These are phyloP conservation scores for Percopsis transmontana DNA, from an alignment of 2,113 vertebrate genomes.

Conservation along the genomic window DNA sequence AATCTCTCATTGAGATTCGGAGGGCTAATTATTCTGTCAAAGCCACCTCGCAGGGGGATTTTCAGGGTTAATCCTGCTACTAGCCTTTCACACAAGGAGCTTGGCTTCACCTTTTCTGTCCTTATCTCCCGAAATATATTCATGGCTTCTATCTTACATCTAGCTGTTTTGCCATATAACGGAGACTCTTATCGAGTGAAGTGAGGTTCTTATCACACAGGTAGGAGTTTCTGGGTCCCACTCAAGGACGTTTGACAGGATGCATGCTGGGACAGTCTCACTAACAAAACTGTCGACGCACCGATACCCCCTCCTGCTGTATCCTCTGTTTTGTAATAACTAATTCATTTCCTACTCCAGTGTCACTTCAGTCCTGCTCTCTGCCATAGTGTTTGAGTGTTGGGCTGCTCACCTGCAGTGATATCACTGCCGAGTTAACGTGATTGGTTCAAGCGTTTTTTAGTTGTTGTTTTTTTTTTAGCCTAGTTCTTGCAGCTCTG, in stretches of 20 bases:
- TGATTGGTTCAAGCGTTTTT: slow-evolving; percentile 39
- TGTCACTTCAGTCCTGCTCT: slow-evolving; percentile 1
- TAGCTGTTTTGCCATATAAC: too few species aligned
- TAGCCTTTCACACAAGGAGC: not conserved
- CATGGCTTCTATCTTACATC: not conserved
- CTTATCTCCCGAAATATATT: slow-evolving; percentile 21
- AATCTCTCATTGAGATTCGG: slow-evolving; percentile 71
- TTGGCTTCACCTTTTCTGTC: slow-evolving; percentile 40
- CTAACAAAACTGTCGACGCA: not conserved
- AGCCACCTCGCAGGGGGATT: slow-evolving; percentile 26
- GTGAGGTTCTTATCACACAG: too few species aligned
- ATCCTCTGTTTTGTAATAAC: slow-evolving; percentile 24
- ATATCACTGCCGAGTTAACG: slow-evolving; percentile 26
- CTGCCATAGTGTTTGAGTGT: not conserved
- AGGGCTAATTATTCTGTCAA: slow-evolving; percentile 64
- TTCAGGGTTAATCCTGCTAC: slow-evolving; percentile 47
- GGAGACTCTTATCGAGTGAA: too few species aligned
- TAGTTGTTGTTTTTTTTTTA: slow-evolving; percentile 39
- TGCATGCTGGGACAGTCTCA: too few species aligned
- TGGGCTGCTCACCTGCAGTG: slow-evolving; percentile 13
- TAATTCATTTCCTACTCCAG: slow-evolving; percentile 11
- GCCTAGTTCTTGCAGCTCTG: slow-evolving; percentile 47
- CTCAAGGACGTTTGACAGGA: too few species aligned
- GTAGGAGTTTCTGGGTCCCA: too few species aligned
- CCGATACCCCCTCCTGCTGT: not conserved